Conservation (phyloP, 2,113 vertebrate genomes). For the Gadus chalcogrammus region DNA sequence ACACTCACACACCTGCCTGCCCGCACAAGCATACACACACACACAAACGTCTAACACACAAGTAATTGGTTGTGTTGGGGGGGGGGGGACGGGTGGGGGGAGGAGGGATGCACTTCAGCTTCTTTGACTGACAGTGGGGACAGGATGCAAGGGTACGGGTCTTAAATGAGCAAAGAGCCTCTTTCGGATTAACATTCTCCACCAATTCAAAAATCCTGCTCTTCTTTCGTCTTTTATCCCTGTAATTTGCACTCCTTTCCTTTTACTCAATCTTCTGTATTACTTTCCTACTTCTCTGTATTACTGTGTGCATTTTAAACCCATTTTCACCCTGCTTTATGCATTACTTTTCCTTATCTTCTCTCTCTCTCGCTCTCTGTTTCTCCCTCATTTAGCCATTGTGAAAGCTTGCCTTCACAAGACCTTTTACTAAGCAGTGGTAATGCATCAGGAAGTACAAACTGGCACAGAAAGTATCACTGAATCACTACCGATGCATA, state of each 20-base stretch:
- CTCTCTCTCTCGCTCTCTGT: too few species aligned
- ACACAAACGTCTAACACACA: too few species aligned
- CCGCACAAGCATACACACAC: not conserved
- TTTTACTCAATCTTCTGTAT: not conserved
- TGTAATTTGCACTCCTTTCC: not conserved
- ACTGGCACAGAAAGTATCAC: too few species aligned
- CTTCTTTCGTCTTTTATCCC: not conserved
- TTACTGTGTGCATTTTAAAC: not conserved
- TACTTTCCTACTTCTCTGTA: not conserved
- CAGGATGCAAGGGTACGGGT: slow-evolving; percentile 60
- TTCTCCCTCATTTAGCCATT: too few species aligned
- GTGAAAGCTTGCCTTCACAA: too few species aligned
- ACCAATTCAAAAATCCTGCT: slow-evolving; percentile 51
- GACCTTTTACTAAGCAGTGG: too few species aligned
- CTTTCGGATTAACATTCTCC: slow-evolving; percentile 61
- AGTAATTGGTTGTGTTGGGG: slow-evolving; percentile 37
- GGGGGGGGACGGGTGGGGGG: slow-evolving; percentile 1
- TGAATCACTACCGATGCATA: too few species aligned
- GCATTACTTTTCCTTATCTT: too few species aligned
- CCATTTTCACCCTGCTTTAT: too few species aligned
- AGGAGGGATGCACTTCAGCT: slow-evolving; percentile 38
- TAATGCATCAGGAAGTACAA: too few species aligned
- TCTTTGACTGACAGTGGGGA: slow-evolving; percentile 60
- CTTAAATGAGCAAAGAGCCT: slow-evolving; percentile 51
- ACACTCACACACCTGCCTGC: slow-evolving; percentile 14